Conservation (phyloP, 2,797 vertebrate species). For the Poecile montanus region DNA sequence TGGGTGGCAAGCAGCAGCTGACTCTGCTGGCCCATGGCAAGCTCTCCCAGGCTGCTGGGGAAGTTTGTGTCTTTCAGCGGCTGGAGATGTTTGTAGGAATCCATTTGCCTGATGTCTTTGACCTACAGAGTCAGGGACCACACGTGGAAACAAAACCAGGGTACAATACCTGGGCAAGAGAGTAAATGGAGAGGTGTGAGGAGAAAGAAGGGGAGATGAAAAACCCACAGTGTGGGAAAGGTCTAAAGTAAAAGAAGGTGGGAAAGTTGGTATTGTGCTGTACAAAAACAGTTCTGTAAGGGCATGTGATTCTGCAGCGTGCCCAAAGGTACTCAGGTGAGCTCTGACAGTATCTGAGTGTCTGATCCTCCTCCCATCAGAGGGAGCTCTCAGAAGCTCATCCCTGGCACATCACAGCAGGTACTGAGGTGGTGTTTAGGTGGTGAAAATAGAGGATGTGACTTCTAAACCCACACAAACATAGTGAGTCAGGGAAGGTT, state of each 20-base stretch:
- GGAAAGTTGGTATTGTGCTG: neutral
- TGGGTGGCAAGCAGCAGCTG: neutral
- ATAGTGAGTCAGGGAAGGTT: neutral
- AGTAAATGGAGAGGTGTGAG: neutral
- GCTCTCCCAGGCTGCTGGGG: neutral
- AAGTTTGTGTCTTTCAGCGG: neutral
- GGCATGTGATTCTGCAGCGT: neutral
- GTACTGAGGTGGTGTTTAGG: neutral
- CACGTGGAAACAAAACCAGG: neutral
- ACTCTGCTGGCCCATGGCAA: neutral
- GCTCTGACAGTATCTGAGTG: neutral
- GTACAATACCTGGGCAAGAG: neutral
- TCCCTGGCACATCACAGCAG: neutral
- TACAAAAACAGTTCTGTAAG: neutral
- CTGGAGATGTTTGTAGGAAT: neutral
- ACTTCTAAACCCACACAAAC: neutral
- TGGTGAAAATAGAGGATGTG: neutral
- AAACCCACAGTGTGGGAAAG: neutral
- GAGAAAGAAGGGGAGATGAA: neutral
- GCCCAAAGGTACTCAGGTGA: neutral
- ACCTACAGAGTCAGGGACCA: fast-evolving
- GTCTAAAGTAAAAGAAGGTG: neutral
- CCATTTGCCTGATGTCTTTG: neutral
- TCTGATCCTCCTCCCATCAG: neutral
- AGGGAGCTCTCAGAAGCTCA: neutral